Evolutionary conservation across 2,888 invertebrate genomes (phyloP), one percentile per base, ranked within the genome.

Genomic region (Lepidocyrtoides sp.): DNA sequence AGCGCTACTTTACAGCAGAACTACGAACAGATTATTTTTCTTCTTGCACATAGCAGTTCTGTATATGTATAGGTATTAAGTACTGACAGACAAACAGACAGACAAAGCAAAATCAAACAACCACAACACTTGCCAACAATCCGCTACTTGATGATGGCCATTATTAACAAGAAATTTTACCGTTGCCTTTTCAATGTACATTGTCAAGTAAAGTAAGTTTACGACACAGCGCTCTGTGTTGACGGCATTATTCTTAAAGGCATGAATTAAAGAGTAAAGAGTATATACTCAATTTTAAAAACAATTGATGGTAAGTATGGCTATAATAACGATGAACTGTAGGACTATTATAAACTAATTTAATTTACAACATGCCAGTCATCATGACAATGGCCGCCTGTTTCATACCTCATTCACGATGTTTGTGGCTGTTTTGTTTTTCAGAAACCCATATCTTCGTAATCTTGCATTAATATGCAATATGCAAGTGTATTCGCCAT

Each of bases 141-240:
- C n/a, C n/a, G n/a, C n/a, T n/a, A n/a, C n/a, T n/a, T n/a, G n/a
- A n/a, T n/a, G n/a, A n/a, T 20, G 17, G 17, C 1, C 54, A 54
- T 54, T 54, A 54, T 54, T 54, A 54, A 54, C 17, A 12, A 23
- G 1, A 17, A 60, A 12, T 23, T 66, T 29, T 32, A 66, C 66
- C 60, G n/a, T 26, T 20, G 12, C 7, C 4, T 60, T n/a, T n/a
- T n/a, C n/a, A n/a, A n/a, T 60, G 60, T 60, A 5, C 14, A 32
- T 66, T 66, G 66, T 32, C 29, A 36, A 69, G 69, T 36, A 69
- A 69, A 69, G 36, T 69, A 69, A 69, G 69, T 69, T 69, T 69
- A 69, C 69, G 69, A 69, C 69, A 36, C 41, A 41, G n/a, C n/a
- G 69, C 69, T n/a, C n/a, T n/a, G n/a, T n/a, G n/a, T n/a, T 69